Evolutionary conservation across 2,113 vertebrate genomes (phyloP).

Genomic region (Myrmecophaga tridactyla): DNA sequence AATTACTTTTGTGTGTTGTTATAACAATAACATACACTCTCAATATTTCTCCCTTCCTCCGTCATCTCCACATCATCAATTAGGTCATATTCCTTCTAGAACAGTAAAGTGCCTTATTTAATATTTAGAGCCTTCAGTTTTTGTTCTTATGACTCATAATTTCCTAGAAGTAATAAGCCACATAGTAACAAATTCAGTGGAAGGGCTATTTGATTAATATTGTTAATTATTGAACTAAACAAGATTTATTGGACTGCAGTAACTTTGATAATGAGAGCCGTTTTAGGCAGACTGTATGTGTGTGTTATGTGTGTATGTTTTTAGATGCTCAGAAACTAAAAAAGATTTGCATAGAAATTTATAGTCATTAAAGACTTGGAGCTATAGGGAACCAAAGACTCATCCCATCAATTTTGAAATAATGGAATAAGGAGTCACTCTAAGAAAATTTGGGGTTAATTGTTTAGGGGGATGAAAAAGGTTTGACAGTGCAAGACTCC

Average conservation of each 20-base stretch:
- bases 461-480: not conserved
- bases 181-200: not conserved
- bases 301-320: not conserved
- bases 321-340: constrained; percentile 18
- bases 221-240: constrained; percentile 11
- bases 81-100: not conserved
- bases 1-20: not conserved
- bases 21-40: not conserved
- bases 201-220: not conserved
- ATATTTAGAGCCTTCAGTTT: not conserved
- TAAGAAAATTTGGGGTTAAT: not conserved
- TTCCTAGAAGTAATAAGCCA: not conserved
- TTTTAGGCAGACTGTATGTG: not conserved
- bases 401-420: constrained; percentile 6
- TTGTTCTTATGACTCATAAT: too few relatives aligned
- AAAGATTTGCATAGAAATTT: constrained; percentile 38
- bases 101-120: not conserved
- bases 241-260: not conserved
- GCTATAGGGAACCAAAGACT: constrained; percentile 2
- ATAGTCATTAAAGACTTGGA: not conserved
- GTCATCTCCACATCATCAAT: not conserved
- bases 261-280: constrained; percentile 25
- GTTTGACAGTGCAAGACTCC: not conserved
- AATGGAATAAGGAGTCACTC: not conserved
- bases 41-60: not conserved